A percentile compares a stretch with the other conserved stretches of the same genome.
phyloP scores from a whole-genome alignment of 2,113 vertebrate species.

The Tursiops truncatus region DNA sequence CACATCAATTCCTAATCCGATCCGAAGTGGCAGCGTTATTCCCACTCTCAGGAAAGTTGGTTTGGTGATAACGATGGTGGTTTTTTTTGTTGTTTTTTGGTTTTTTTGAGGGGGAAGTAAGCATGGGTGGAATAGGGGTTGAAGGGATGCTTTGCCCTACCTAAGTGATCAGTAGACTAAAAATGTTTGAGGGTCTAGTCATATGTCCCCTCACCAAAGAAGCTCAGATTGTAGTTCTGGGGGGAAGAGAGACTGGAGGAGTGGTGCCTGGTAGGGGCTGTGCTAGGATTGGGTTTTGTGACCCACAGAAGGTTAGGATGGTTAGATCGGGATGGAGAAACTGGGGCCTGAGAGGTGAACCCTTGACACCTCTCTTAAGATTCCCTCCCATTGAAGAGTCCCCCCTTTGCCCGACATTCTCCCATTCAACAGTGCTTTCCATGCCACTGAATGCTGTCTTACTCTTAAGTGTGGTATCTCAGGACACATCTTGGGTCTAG shows the following conservation, averaged over 20 bases:
- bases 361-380: not conserved
- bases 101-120: not conserved
- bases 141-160: not conserved
- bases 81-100: not conserved
- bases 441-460: not conserved
- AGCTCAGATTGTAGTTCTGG: not conserved
- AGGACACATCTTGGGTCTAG: not conserved
- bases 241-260: not conserved
- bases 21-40: not conserved
- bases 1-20: not conserved
- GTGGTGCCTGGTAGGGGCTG: not conserved
- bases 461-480: not conserved
- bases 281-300: not conserved
- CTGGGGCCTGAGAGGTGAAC: not conserved
- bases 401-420: not conserved
- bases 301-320: not conserved
- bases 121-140: not conserved
- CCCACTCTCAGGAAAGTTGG: not conserved
- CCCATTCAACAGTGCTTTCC: not conserved
- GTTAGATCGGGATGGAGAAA: not conserved
- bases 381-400: not conserved
- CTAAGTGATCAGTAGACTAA: not conserved
- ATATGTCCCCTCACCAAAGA: not conserved
- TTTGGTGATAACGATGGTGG: not conserved
- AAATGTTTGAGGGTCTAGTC: not conserved